Evolutionary conservation across 2,888 invertebrate species (phyloP).

Genomic region (Parasteatoda lunata): DNA sequence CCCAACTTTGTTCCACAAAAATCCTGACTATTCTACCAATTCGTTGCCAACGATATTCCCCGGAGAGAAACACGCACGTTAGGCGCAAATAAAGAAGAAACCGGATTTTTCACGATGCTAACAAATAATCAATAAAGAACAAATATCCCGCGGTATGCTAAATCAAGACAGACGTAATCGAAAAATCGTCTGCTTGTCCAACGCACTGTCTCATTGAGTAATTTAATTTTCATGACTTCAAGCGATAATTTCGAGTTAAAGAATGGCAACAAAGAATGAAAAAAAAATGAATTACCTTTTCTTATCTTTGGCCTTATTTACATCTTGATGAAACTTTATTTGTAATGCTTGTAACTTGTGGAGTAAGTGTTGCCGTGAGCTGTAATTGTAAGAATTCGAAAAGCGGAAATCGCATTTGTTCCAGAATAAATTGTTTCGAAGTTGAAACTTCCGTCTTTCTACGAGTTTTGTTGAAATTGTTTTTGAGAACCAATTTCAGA

Average conservation of each 20-base stretch:
- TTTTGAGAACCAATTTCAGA: neutral
- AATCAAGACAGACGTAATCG: constrained; percentile 29
- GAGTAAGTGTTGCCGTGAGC: constrained; percentile 1
- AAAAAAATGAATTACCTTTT: constrained; percentile 3
- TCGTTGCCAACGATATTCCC: constrained; percentile 28
- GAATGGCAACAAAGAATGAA: neutral
- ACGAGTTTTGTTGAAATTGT: neutral
- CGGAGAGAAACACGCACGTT: constrained; percentile 1
- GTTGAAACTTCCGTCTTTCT: neutral
- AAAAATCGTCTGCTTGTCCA: constrained; percentile 19
- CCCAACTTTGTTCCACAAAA: neutral
- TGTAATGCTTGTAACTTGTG: neutral
- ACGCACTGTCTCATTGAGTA: constrained; percentile 26
- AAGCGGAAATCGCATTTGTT: neutral
- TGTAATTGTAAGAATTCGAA: constrained; percentile 1
- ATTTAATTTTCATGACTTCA: constrained; percentile 33
- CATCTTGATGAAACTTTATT: constrained; percentile 47
- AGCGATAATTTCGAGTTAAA: constrained; percentile 37
- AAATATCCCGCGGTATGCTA: constrained; percentile 44
- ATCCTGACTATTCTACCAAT: neutral
- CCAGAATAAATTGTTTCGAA: neutral
- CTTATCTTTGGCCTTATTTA: constrained; percentile 34
- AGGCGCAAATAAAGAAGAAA: constrained; percentile 40
- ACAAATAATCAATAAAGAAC: constrained; percentile 22
- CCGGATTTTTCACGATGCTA: constrained; percentile 37